These are phyloP conservation scores for Drosophila melanocephala DNA, from an alignment of 2,888 invertebrate species.

Conservation along the genomic window DNA sequence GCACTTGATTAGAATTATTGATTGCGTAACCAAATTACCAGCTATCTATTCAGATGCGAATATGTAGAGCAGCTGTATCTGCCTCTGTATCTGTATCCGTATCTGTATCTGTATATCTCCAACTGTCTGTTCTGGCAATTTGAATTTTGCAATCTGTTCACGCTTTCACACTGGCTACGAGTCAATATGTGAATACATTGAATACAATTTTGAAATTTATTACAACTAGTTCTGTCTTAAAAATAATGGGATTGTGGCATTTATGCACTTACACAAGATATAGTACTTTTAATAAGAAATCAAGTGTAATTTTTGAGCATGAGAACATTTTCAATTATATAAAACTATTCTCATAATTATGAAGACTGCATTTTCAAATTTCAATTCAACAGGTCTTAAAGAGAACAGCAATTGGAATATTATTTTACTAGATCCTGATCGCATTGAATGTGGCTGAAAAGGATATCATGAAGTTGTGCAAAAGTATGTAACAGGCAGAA, in stretches of 20 bases:
- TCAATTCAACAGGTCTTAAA: background rate
- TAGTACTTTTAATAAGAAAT: background rate
- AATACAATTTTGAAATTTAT: constrained; percentile 1
- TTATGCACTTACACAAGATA: background rate
- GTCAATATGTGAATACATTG: constrained; percentile 4
- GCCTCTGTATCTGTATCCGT: background rate
- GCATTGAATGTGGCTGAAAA: background rate
- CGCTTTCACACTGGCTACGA: constrained; percentile 12
- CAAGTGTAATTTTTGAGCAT: background rate
- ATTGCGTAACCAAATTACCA: constrained; percentile 67
- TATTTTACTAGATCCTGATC: background rate
- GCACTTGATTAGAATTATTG: constrained; percentile 83
- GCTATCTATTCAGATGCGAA: constrained; percentile 50
- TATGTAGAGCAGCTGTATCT: constrained; percentile 15
- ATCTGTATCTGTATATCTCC: background rate
- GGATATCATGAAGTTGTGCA: background rate
- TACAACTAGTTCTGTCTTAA: background rate
- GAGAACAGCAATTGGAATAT: background rate
- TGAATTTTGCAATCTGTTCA: constrained; percentile 35
- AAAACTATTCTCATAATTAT: background rate
- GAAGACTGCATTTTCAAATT: background rate
- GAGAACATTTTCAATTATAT: background rate
- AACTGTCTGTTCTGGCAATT: constrained; percentile 17
- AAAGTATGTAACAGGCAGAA: no score
- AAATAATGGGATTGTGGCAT: background rate